Evolutionary conservation across 2,888 invertebrate species (phyloP).

Genomic region (Pterostichus madidus): DNA sequence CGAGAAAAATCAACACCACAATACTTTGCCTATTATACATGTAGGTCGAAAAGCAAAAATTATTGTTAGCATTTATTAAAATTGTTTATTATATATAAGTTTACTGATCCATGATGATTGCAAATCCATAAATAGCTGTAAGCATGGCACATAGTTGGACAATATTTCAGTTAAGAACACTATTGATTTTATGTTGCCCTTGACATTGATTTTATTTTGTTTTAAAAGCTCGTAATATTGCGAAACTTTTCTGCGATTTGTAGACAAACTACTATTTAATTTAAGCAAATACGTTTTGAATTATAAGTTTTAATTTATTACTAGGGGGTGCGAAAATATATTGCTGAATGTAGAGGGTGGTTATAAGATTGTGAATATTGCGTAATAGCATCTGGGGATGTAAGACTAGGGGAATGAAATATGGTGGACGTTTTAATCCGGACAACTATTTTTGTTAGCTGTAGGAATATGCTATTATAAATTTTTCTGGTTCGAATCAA

Average conservation of each 20-base stretch:
- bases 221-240: background rate
- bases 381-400: constrained; percentile 17
- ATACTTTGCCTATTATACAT: no score
- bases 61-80: no score
- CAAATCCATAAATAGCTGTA: no score
- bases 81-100: no score
- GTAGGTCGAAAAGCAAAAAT: no score
- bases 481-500: constrained; percentile 8
- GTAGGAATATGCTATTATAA: no score
- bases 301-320: constrained; percentile 32
- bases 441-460: background rate
- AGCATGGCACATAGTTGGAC: background rate
- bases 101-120: no score
- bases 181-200: constrained; percentile 20
- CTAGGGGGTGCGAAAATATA: constrained; percentile 31
- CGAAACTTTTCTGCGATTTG: background rate
- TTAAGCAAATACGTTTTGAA: constrained; percentile 37
- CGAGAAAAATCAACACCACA: no score
- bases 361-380: constrained; percentile 38
- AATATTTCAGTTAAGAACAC: background rate
- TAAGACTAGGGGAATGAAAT: constrained; percentile 30
- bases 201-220: background rate
- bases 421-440: constrained; percentile 14
- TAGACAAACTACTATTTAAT: constrained; percentile 22
- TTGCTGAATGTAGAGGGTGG: constrained; percentile 25